These are phyloP conservation scores for Anarhynchus alexandrinus DNA, from an alignment of 2,113 vertebrate genomes.

Conservation along the genomic window DNA sequence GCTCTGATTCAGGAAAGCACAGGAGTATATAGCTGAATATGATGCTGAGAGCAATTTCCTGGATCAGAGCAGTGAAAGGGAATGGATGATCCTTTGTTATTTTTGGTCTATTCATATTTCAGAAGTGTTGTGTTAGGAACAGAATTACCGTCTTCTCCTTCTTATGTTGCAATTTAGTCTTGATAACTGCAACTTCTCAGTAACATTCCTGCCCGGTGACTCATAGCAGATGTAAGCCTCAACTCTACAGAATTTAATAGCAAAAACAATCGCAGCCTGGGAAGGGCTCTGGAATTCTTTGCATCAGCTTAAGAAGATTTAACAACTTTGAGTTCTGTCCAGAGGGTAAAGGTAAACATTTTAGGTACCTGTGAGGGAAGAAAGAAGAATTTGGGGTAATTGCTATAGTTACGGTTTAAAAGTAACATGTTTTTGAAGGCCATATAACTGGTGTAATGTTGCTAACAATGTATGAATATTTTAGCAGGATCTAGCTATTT, in stretches of 20 bases:
- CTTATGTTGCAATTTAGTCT: constrained; percentile 36
- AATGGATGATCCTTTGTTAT: neutral
- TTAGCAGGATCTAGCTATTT: neutral
- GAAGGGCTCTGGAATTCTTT: constrained; percentile 48
- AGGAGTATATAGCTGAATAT: neutral
- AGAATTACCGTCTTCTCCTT: neutral
- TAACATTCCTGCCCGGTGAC: constrained; percentile 67
- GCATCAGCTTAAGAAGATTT: constrained; percentile 33
- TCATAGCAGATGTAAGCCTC: constrained; percentile 60
- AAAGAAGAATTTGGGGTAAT: neutral
- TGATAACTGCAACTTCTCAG: constrained; percentile 34
- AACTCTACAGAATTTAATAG: constrained; percentile 34
- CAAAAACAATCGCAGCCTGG: constrained; percentile 42
- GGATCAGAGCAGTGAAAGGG: neutral
- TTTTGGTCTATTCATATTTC: constrained; percentile 1
- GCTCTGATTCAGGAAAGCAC: neutral
- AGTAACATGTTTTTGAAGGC: neutral
- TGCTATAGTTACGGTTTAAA: neutral
- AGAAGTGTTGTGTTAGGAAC: neutral
- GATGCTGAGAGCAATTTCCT: neutral
- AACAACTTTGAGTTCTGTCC: constrained; percentile 21
- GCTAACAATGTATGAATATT: neutral
- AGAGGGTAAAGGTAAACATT: constrained; percentile 61
- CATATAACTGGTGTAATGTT: neutral
- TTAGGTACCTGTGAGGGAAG: neutral